phyloP scores from a whole-genome alignment of 1,140 invertebrate species.

The Phymorhynchus buccinoides region DNA sequence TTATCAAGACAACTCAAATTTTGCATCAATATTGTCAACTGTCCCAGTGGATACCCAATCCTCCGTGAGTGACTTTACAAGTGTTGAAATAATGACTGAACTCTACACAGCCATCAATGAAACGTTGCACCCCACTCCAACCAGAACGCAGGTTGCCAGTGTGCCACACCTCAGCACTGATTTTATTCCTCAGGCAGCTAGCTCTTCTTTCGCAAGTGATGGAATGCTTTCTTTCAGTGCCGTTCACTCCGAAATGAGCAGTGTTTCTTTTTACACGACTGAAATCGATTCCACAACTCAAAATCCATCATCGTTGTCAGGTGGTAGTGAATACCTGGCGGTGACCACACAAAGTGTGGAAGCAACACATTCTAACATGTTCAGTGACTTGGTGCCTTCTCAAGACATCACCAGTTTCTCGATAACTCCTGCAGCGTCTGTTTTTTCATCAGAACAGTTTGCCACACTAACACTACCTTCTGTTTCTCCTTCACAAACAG shows the following conservation, averaged over 20 bases:
- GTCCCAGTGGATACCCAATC: not conserved
- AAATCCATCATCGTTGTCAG: not conserved
- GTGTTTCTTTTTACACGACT: not conserved
- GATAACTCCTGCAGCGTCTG: not conserved
- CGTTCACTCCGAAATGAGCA: not conserved
- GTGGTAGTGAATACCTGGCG: not conserved
- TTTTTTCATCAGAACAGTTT: not conserved
- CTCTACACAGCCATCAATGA: not conserved
- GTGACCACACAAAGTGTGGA: not conserved
- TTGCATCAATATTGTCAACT: not conserved
- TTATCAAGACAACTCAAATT: not conserved
- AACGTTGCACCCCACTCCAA: not conserved
- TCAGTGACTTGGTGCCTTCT: not conserved
- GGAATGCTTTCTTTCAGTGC: not conserved
- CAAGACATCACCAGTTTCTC: not conserved
- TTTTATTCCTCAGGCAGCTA: not conserved
- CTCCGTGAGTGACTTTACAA: not conserved
- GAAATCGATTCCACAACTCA: not conserved
- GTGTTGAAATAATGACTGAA: not conserved
- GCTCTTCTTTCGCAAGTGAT: not conserved
- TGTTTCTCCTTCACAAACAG: not conserved
- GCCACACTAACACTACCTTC: not conserved
- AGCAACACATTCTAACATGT: not conserved
- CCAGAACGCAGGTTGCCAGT: not conserved
- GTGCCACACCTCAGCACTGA: not conserved